Base-by-base conservation (phyloP, 2,888 invertebrate species). In the Tricholauxania praeusta region DNA sequence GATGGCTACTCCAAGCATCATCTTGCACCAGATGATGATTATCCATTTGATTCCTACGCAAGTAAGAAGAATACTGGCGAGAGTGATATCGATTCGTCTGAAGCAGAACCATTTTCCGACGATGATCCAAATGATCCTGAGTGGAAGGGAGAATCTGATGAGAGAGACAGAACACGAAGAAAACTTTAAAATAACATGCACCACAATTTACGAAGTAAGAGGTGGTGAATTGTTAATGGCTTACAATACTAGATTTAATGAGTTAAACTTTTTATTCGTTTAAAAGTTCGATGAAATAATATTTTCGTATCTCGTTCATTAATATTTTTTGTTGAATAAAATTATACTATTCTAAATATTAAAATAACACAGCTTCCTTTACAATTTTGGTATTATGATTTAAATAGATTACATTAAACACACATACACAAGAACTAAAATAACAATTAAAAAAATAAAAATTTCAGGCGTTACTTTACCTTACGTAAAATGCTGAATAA, bases 111-210 rank as follows among this genome's bases (percentile, higher is more conserved):
- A 68, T 91, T 90, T 76, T 92, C 93, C 75, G 94, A 94, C 83
- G 93, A 94, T 77, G 95, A 95, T 87, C 95, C 95, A 39, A 94
- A 95, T 84, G 95, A 95, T 88, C 93, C 92, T 8, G 95, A 95
- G 84, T 96, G 96, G 96, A 91, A 82, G 64, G 83, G 83, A 70
- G 82, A 80, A 65, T 68, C 78, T 17, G 80, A 77, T 66, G 77
- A 76, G 47, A 78, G 77, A 52, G 76, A 71, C 48, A 73, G 72
- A 73, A 53, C 70, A 53, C 77, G 77, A 74, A 77, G 69, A 57
- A 76, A 75, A 75, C 64, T 78, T 47, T 75, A 77, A 76, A 71
- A 69, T 12, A 53, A 49, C 49, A 17, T 22, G 12, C 52, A 22
- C 14, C 48, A 60, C 59, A 51, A 60, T 57, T 57, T 57, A 47